Conservation (phyloP, 2,888 invertebrate species). For the Phaedon cochleariae region DNA sequence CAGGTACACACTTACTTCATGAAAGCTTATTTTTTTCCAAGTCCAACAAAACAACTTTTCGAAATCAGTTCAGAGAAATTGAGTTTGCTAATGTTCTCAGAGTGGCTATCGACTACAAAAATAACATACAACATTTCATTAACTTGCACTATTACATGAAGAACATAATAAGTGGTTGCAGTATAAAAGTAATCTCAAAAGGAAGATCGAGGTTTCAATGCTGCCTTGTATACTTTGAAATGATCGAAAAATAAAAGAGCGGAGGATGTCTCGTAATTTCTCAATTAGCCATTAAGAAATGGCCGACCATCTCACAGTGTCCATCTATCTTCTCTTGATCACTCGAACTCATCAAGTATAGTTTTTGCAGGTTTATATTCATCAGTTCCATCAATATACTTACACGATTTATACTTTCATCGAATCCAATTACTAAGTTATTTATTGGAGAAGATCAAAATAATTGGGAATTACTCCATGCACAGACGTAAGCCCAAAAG, state of each 20-base stretch:
- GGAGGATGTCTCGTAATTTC: not conserved
- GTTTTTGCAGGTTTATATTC: not conserved
- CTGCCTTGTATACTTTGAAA: too few species aligned
- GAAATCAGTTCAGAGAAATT: too few species aligned
- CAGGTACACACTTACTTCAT: too few species aligned
- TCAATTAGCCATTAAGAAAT: not conserved
- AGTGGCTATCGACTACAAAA: not conserved
- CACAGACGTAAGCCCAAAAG: too few species aligned
- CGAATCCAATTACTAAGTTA: not conserved
- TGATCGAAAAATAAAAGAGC: not conserved
- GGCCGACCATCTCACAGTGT: not conserved
- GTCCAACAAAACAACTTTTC: too few species aligned
- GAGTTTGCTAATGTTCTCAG: too few species aligned
- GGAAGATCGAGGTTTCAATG: not conserved
- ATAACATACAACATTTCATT: not conserved
- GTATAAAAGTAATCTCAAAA: constrained; percentile 2
- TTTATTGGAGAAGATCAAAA: not conserved
- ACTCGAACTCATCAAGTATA: not conserved
- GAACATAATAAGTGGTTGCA: constrained; percentile 18
- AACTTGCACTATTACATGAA: constrained; percentile 12
- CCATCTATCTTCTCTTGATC: not conserved
- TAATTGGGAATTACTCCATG: too few species aligned
- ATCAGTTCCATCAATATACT: not conserved
- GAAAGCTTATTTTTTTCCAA: too few species aligned
- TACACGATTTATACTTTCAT: too few species aligned